These are phyloP conservation scores for Tragopan temminckii DNA, from an alignment of 2,797 vertebrate species.

Conservation along the genomic window DNA sequence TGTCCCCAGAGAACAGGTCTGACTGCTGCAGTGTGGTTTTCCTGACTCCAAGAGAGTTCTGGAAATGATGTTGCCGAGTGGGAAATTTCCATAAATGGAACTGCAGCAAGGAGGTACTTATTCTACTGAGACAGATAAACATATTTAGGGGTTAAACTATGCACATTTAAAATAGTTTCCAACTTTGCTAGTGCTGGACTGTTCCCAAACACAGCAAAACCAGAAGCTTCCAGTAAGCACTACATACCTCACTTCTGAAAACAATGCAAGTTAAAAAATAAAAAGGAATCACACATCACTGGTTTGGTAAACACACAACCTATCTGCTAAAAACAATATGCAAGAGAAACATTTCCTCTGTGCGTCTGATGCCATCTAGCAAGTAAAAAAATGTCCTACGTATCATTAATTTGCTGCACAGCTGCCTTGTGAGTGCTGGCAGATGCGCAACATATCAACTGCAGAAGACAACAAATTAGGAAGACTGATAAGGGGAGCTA, in stretches of 20 bases:
- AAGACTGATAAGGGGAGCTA: background rate
- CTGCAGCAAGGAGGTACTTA: background rate
- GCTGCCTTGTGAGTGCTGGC: background rate
- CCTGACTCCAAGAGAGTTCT: background rate
- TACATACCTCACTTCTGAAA: background rate
- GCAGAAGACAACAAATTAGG: background rate
- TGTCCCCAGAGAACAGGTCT: background rate
- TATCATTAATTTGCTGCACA: background rate
- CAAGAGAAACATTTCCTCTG: background rate
- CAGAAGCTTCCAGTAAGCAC: background rate
- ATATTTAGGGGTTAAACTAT: background rate
- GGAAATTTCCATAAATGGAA: background rate
- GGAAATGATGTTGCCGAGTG: background rate
- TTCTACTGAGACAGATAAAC: background rate
- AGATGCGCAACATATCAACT: background rate
- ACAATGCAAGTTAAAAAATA: background rate
- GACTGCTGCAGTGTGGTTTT: background rate
- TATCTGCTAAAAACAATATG: background rate
- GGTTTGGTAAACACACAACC: background rate
- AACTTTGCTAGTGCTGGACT: background rate
- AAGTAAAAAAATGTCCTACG: background rate
- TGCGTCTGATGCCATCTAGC: background rate
- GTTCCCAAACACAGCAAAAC: constrained; percentile 23
- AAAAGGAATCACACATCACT: background rate
- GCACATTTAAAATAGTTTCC: constrained; percentile 29